Percentiles rank a stretch among this genome's conserved stretches.
Evolutionary conservation across 2,113 vertebrate species (phyloP).

Genomic region (Plecotus auritus): DNA sequence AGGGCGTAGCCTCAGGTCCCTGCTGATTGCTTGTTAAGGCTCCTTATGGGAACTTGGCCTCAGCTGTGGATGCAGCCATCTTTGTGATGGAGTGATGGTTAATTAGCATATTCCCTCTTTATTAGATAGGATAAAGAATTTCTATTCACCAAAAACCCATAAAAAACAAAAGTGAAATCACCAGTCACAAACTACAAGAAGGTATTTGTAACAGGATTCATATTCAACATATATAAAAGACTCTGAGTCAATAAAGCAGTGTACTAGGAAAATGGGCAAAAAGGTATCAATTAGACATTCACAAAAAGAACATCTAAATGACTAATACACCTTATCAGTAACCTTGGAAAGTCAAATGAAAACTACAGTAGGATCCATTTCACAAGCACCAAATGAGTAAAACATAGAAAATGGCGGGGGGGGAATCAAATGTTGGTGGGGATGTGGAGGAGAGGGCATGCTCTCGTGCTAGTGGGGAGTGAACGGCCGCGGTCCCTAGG

Average conservation of each 20-base stretch:
- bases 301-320: not conserved
- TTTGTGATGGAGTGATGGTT: no score
- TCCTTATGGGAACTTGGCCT: no score
- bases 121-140: not conserved
- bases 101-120: no score
- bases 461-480: not conserved
- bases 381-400: not conserved
- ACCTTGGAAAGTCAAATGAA: not conserved
- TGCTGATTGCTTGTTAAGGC: no score
- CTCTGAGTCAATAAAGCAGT: not conserved
- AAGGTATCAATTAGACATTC: not conserved
- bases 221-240: not conserved
- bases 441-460: not conserved
- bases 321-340: not conserved
- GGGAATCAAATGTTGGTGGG: not conserved
- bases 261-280: not conserved
- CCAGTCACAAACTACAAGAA: not conserved
- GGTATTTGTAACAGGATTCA: not conserved
- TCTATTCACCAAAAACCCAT: not conserved
- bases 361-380: not conserved
- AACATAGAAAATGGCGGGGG: not conserved
- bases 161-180: not conserved
- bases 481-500: fast-evolving
- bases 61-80: no score
- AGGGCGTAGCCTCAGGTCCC: no score